phyloP scores from a whole-genome alignment of 2,888 invertebrate species.

The Anodontia alba region DNA sequence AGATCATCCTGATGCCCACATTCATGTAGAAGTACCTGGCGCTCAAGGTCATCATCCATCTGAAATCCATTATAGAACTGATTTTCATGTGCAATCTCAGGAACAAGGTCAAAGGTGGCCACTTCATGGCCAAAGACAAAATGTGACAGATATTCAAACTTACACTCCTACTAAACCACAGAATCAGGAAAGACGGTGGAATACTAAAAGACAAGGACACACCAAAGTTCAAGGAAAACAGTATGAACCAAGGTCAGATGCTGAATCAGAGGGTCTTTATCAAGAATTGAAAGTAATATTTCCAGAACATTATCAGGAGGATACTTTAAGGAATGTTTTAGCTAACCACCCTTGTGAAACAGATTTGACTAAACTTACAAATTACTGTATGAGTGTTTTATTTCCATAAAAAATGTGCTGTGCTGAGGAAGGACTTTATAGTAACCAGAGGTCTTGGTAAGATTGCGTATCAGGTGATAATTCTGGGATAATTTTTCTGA shows the following conservation, averaged over 20 bases:
- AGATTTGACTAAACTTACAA: constrained; percentile 73
- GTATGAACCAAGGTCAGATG: constrained; percentile 43
- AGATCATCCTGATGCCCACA: background rate
- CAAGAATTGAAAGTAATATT: constrained; percentile 67
- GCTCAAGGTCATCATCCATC: background rate
- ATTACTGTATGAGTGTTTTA: constrained; percentile 72
- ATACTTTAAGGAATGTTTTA: constrained; percentile 66
- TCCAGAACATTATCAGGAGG: constrained; percentile 66
- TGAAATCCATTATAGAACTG: background rate
- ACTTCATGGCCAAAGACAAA: constrained; percentile 1
- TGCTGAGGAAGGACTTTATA: too few species aligned
- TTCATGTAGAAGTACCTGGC: background rate
- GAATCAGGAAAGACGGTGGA: background rate
- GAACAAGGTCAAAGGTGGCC: constrained; percentile 5
- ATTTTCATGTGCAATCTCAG: background rate
- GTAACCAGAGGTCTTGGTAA: too few species aligned
- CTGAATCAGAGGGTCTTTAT: constrained; percentile 62
- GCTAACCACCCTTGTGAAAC: constrained; percentile 73
- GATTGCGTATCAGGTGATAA: too few species aligned
- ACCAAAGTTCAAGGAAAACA: background rate
- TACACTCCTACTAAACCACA: background rate
- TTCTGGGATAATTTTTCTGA: too few species aligned
- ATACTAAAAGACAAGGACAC: constrained; percentile 23
- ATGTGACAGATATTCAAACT: constrained; percentile 1
- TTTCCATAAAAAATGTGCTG: constrained; percentile 26